These are phyloP conservation scores for Diprion similis DNA, from an alignment of 1,140 invertebrate genomes.

Conservation along the genomic window DNA sequence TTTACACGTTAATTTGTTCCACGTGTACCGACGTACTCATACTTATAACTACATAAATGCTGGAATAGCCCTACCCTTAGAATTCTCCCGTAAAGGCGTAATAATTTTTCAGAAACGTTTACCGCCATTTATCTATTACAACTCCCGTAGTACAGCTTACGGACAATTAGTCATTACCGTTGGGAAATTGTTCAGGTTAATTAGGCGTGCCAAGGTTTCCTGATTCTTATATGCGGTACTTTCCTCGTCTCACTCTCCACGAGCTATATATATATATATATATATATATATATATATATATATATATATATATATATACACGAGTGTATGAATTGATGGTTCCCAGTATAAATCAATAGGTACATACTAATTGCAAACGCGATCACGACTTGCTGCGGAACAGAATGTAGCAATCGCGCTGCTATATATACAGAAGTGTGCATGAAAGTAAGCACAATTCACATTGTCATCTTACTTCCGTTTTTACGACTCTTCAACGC, in stretches of 20 bases:
- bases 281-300: too few species aligned
- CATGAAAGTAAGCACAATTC: background rate
- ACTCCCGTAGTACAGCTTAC: background rate
- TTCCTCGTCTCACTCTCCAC: too few species aligned
- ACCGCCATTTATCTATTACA: background rate
- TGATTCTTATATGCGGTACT: background rate
- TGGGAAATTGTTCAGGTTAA: background rate
- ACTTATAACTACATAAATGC: background rate
- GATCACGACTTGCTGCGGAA: too few species aligned
- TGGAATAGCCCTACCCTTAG: too few species aligned
- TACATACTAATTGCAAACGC: too few species aligned
- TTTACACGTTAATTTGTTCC: background rate
- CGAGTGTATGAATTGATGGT: too few species aligned
- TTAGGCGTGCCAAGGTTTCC: slow-evolving; percentile 4
- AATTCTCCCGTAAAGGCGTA: background rate
- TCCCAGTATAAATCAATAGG: too few species aligned
- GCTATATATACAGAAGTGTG: background rate
- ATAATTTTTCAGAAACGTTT: background rate
- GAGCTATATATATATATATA: too few species aligned
- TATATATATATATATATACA: too few species aligned
- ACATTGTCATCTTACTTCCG: too few species aligned
- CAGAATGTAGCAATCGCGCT: background rate
- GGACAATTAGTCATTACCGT: background rate
- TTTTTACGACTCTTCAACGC: too few species aligned
- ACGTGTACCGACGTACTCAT: background rate